Percentiles rank a stretch among this genome's conserved stretches.
Conservation (phyloP, 2,113 vertebrate genomes). For the Platysteira castanea region DNA sequence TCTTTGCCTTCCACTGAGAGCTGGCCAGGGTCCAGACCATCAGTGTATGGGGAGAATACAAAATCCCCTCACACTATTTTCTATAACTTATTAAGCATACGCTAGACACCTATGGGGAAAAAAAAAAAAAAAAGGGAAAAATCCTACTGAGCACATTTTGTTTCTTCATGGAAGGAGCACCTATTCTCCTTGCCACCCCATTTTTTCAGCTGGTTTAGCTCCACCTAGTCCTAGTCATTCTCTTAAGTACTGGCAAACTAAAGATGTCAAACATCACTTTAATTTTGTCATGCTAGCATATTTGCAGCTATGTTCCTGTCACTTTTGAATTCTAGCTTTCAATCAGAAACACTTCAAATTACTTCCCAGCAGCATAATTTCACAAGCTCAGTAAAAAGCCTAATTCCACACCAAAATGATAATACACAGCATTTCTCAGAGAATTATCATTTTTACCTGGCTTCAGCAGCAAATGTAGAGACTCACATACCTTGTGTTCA, state of each 20-base stretch:
- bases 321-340: slow-evolving; percentile 6
- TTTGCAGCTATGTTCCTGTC: not conserved
- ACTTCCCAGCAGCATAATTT: not conserved
- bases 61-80: not conserved
- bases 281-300: not conserved
- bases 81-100: not conserved
- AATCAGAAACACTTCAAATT: not conserved
- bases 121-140: fast-evolving
- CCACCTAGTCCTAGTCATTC: not conserved
- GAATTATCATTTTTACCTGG: not conserved
- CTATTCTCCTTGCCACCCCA: not conserved
- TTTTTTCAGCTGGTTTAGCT: not conserved
- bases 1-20: slow-evolving; percentile 31
- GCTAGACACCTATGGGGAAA: not conserved
- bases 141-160: not conserved
- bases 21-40: not conserved
- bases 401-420: not conserved
- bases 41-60: not conserved
- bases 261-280: not conserved
- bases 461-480: not conserved
- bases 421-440: not conserved
- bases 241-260: not conserved
- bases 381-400: not conserved
- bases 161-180: not conserved
- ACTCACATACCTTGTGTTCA: not conserved